phyloP scores from a whole-genome alignment of 2,113 vertebrate species.

The Notiomystis cincta region DNA sequence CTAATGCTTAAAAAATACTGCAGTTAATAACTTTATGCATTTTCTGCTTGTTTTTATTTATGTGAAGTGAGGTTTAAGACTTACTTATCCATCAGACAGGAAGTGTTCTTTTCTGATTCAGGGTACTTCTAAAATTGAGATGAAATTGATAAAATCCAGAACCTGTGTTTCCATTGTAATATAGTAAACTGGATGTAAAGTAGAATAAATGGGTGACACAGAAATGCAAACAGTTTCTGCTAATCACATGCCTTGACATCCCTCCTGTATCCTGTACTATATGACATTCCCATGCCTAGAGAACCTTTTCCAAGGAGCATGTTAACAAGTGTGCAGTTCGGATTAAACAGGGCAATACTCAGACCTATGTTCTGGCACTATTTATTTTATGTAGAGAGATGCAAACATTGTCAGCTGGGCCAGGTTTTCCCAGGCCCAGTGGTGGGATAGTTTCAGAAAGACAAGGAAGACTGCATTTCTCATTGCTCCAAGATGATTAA shows the following conservation, averaged over 20 bases:
- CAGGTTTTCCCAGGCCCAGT: neutral
- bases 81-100: neutral
- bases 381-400: neutral
- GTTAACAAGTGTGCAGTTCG: neutral
- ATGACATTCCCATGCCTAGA: neutral
- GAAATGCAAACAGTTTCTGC: neutral
- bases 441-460: neutral
- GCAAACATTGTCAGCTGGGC: neutral
- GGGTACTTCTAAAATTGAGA: neutral
- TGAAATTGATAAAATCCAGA: neutral
- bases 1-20: neutral
- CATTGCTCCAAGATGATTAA: neutral
- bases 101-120: neutral
- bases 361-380: neutral
- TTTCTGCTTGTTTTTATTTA: neutral
- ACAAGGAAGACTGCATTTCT: neutral
- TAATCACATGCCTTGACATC: neutral
- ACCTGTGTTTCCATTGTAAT: neutral
- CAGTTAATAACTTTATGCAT: neutral
- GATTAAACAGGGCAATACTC: neutral
- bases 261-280: neutral
- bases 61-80: neutral
- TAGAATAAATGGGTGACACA: neutral
- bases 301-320: neutral
- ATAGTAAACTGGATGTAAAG: neutral